Percentiles rank a stretch among this genome's conserved stretches.
These are phyloP conservation scores for Halcyon malimbica DNA, from an alignment of 2,113 vertebrate genomes.

Conservation along the genomic window DNA sequence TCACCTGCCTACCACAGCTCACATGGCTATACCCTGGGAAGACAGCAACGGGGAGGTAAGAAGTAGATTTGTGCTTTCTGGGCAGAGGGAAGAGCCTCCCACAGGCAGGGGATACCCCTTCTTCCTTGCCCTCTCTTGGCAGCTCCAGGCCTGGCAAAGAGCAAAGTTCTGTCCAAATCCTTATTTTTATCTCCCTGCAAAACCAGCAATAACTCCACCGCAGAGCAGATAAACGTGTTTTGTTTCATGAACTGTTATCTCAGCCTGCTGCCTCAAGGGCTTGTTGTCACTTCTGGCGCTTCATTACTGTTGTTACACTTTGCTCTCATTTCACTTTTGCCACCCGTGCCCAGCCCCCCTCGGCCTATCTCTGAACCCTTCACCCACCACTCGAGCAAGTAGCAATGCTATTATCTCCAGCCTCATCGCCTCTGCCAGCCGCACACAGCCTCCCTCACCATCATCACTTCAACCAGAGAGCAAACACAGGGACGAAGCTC, in stretches of 20 bases:
- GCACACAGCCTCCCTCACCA: not conserved
- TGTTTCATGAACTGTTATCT: constrained; percentile 22
- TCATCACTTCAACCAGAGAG: not conserved
- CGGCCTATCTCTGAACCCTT: not conserved
- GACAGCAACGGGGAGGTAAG: not conserved
- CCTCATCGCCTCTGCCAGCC: not conserved
- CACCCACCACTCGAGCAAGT: not conserved
- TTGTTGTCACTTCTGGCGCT: not conserved
- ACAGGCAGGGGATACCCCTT: not conserved
- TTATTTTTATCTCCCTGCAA: not conserved
- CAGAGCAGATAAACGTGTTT: not conserved
- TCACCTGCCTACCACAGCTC: not conserved
- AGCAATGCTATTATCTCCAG: not conserved
- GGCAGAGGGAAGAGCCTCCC: not conserved
- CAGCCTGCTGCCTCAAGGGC: not conserved
- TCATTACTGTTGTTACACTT: not conserved
- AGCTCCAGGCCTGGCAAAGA: not conserved
- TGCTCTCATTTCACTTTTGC: not conserved
- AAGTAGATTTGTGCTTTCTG: not conserved
- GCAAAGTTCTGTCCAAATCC: not conserved
- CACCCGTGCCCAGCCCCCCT: not conserved
- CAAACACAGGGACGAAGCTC: not conserved
- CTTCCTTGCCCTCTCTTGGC: not conserved
- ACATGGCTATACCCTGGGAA: not conserved
- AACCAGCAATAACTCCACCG: not conserved